A percentile compares a stretch with the other conserved stretches of the same genome.
phyloP scores from a whole-genome alignment of 2,888 invertebrate genomes.

The Fabriciana adippe region DNA sequence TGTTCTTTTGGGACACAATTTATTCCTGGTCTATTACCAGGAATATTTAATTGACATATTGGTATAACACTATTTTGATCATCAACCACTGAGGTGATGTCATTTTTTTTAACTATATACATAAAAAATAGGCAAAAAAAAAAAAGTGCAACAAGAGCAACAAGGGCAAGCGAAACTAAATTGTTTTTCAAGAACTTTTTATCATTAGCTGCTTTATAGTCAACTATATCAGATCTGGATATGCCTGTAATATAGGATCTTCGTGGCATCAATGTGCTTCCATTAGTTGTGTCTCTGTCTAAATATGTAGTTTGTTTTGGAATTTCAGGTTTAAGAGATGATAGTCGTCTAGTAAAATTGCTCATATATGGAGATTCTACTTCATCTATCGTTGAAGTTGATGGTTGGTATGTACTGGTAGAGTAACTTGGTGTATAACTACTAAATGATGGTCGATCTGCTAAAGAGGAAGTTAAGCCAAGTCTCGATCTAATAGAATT shows the following conservation, averaged over 20 bases:
- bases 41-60: conserved; percentile 79
- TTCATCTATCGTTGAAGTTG: conserved; percentile 71
- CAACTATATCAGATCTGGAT: conserved; percentile 62
- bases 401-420: conserved; percentile 62
- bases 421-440: conserved; percentile 60
- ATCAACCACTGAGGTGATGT: conserved; percentile 78
- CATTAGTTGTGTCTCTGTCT: conserved; percentile 71
- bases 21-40: conserved; percentile 79
- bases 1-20: conserved; percentile 86
- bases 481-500: conserved; percentile 83
- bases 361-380: conserved; percentile 87
- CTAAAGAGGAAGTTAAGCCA: conserved; percentile 74
- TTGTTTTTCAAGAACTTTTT: conserved; percentile 82
- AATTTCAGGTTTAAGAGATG: conserved; percentile 70
- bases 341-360: conserved; percentile 85
- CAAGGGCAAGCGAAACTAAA: conserved; percentile 84
- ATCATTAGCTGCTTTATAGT: conserved; percentile 70
- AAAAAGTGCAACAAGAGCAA: conserved; percentile 84
- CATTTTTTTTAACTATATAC: conserved; percentile 85
- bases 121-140: conserved; percentile 85
- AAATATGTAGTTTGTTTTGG: conserved; percentile 55
- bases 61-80: conserved; percentile 82
- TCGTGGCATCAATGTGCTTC: conserved; percentile 61
- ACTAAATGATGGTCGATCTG: conserved; percentile 62
- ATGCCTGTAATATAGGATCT: conserved; percentile 68